phyloP scores from a whole-genome alignment of 2,113 vertebrate species.

The Columba livia region DNA sequence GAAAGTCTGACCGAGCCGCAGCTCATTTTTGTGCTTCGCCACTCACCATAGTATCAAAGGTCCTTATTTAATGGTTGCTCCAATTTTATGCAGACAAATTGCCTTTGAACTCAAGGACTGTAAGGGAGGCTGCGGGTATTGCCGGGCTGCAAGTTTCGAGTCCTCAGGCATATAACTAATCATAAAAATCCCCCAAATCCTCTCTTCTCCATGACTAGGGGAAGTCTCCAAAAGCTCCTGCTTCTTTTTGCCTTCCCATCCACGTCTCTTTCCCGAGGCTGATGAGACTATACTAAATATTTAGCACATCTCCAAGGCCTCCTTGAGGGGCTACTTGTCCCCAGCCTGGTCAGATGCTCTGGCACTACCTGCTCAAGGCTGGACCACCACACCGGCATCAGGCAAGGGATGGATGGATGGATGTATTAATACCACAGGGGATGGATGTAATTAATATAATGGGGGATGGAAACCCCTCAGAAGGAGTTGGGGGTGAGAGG shows the following conservation, averaged over 20 bases:
- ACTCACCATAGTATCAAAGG: neutral
- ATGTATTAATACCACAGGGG: too few relatives aligned
- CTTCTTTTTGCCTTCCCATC: neutral
- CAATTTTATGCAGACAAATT: neutral
- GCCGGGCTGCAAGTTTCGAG: neutral
- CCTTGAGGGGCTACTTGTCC: neutral
- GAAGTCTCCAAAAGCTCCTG: neutral
- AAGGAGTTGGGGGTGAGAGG: neutral
- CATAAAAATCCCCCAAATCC: neutral
- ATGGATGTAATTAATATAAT: too few relatives aligned
- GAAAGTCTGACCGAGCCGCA: neutral
- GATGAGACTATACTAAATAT: neutral
- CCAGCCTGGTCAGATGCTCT: neutral
- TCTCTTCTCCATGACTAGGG: neutral
- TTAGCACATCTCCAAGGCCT: neutral
- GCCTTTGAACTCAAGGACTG: neutral
- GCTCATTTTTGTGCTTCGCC: neutral
- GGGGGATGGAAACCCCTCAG: too few relatives aligned
- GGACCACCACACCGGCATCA: too few relatives aligned
- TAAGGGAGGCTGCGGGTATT: neutral
- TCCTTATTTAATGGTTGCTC: neutral
- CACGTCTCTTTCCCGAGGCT: accelerated
- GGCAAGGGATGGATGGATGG: too few relatives aligned
- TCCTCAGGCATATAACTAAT: neutral
- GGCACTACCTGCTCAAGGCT: too few relatives aligned